These are phyloP conservation scores for Rhea pennata DNA, from an alignment of 2,113 vertebrate genomes.

Conservation along the genomic window DNA sequence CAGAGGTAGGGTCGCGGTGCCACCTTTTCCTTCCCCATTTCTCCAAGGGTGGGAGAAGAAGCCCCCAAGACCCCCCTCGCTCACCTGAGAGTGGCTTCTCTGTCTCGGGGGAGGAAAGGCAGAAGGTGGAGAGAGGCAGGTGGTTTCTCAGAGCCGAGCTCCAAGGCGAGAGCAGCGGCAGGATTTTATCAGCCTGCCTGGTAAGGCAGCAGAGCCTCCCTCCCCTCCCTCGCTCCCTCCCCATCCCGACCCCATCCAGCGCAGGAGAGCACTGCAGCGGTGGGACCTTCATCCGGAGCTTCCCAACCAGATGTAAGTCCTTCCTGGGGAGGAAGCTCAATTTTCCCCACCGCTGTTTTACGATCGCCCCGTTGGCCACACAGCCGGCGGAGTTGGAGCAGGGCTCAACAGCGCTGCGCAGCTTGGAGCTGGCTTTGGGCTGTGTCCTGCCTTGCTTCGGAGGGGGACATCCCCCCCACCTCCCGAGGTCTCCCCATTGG, in stretches of 20 bases:
- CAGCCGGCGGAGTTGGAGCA: fast-evolving
- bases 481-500: fast-evolving
- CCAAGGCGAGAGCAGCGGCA: not conserved
- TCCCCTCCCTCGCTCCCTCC: slow-evolving; percentile 42
- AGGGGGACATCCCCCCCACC: not conserved
- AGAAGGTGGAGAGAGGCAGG: slow-evolving; percentile 1
- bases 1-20: not conserved
- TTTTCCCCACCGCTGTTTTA: not conserved
- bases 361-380: not conserved
- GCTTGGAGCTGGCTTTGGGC: not conserved
- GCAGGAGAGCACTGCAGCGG: not conserved
- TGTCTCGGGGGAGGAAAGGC: not conserved
- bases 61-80: fast-evolving
- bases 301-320: slow-evolving; percentile 27
- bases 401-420: not conserved
- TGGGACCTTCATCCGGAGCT: slow-evolving; percentile 28
- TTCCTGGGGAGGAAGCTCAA: not conserved
- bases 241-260: not conserved
- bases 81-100: not conserved
- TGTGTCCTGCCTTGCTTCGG: not conserved
- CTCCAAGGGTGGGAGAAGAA: not conserved
- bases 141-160: not conserved
- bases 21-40: not conserved
- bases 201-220: slow-evolving; percentile 61
- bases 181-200: slow-evolving; percentile 46